These are phyloP conservation scores for Platalea minor DNA, from an alignment of 2,797 vertebrate species.

Conservation along the genomic window DNA sequence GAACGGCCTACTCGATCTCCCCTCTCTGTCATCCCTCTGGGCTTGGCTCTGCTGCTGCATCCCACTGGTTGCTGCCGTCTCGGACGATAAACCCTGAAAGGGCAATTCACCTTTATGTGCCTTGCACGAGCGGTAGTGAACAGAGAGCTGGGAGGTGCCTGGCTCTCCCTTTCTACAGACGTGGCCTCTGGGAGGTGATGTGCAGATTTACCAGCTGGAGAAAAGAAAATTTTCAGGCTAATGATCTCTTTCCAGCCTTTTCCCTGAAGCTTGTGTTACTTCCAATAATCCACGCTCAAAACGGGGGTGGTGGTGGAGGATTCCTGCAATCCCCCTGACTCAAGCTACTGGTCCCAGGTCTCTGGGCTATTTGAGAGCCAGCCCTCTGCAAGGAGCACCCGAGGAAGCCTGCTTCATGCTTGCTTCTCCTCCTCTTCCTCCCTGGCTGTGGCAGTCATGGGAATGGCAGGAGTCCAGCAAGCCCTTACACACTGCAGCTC, in stretches of 20 bases:
- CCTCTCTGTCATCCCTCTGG: not conserved
- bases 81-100: no score
- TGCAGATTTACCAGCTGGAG: not conserved
- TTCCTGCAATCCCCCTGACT: not conserved
- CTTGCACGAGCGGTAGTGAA: not conserved
- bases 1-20: not conserved
- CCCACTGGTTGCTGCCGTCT: not conserved
- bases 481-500: not conserved
- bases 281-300: not conserved
- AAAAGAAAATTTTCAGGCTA: not conserved
- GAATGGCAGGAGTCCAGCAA: not conserved
- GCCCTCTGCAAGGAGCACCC: not conserved
- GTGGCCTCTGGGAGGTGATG: not conserved
- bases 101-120: not conserved
- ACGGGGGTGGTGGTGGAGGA: not conserved
- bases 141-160: not conserved
- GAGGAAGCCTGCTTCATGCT: not conserved
- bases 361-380: not conserved
- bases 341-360: not conserved
- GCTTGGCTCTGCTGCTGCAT: not conserved
- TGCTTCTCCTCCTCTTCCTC: not conserved
- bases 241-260: not conserved
- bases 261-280: not conserved
- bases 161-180: not conserved
- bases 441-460: not conserved